Conservation (phyloP, 2,113 vertebrate genomes). For the Dendropsophus ebraccatus region DNA sequence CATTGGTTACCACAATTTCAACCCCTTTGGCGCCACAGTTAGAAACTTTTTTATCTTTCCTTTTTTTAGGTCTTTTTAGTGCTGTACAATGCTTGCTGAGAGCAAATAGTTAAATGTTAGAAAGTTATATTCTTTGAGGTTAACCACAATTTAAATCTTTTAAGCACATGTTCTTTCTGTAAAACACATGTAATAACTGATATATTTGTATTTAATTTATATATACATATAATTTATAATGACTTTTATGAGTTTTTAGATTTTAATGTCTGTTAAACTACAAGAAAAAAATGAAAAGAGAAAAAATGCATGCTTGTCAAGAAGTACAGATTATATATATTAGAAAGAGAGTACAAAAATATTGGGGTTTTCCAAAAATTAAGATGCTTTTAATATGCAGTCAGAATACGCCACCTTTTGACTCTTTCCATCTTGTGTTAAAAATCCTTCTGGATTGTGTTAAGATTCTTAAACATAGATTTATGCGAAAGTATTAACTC, state of each 20-base stretch:
- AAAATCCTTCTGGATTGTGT: too few relatives aligned
- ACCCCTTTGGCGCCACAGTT: constrained; percentile 15
- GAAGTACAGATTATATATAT: too few relatives aligned
- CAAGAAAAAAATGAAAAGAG: neutral
- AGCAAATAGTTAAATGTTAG: constrained; percentile 61
- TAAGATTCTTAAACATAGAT: too few relatives aligned
- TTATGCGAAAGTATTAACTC: too few relatives aligned
- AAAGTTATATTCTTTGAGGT: constrained; percentile 35
- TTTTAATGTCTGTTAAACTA: neutral
- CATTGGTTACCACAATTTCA: constrained; percentile 62
- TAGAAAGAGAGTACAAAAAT: too few relatives aligned
- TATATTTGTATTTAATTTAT: constrained; percentile 63
- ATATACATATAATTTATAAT: constrained; percentile 7
- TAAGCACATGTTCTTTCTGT: constrained; percentile 25
- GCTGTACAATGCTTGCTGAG: neutral
- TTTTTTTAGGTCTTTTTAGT: neutral
- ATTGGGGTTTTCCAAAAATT: too few relatives aligned
- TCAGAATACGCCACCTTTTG: too few relatives aligned
- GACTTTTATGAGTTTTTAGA: neutral
- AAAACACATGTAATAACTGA: constrained; percentile 47
- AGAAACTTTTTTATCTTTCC: neutral
- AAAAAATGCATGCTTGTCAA: neutral
- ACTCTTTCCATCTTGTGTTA: too few relatives aligned
- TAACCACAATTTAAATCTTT: constrained; percentile 29
- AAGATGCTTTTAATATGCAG: too few relatives aligned